These are phyloP conservation scores for Platynereis dumerilii DNA, from an alignment of 2,888 invertebrate genomes.

Conservation along the genomic window DNA sequence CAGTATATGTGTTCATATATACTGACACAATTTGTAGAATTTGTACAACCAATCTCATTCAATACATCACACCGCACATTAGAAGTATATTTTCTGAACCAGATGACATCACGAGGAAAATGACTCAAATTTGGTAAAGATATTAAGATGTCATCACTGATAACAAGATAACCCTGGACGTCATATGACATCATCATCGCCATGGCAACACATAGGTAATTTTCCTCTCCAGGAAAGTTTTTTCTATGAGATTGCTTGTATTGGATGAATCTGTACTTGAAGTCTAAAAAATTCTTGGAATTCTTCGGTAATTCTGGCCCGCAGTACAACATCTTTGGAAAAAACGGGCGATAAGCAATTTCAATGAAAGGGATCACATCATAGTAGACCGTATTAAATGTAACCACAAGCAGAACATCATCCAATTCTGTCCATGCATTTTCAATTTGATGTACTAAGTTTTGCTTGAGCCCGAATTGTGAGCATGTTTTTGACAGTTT, in stretches of 20 bases:
- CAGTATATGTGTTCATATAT: constrained; percentile 36
- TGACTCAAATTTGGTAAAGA: constrained; percentile 16
- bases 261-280: constrained; percentile 23
- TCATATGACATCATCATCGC: constrained; percentile 28
- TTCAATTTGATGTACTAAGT: constrained; percentile 24
- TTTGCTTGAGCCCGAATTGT: neutral
- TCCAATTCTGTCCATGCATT: constrained; percentile 26
- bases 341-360: constrained; percentile 35
- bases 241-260: constrained; percentile 23
- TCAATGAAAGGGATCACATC: constrained; percentile 37
- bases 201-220: constrained; percentile 34
- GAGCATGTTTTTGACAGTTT: neutral
- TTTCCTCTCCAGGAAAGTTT: constrained; percentile 33
- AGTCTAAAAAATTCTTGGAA: constrained; percentile 31
- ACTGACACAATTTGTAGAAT: constrained; percentile 29
- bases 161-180: constrained; percentile 31
- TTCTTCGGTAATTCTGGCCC: constrained; percentile 33
- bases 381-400: constrained; percentile 36
- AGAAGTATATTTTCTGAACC: constrained; percentile 31
- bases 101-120: constrained; percentile 15
- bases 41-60: constrained; percentile 34
- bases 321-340: constrained; percentile 38
- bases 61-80: constrained; percentile 28
- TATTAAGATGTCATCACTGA: constrained; percentile 36
- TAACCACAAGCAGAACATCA: constrained; percentile 33